A percentile compares a stretch with the other conserved stretches of the same genome.
Evolutionary conservation across 1,140 invertebrate species (phyloP).

Genomic region (Zaprionus gabonicus): DNA sequence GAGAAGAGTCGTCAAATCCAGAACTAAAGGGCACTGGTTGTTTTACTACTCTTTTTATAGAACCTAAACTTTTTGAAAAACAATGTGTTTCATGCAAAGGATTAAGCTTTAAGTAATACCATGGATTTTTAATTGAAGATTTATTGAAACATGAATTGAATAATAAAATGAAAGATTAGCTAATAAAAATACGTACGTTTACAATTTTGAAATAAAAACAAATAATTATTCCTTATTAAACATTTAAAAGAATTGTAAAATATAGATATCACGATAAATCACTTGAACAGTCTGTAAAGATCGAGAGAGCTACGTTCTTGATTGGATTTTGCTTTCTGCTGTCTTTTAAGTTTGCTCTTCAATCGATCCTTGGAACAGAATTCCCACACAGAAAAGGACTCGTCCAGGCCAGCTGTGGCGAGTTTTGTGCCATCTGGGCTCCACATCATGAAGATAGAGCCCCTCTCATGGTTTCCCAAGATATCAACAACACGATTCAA

Average conservation of each 20-base stretch:
- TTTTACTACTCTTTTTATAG: constrained; percentile 19
- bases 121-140: constrained; percentile 48
- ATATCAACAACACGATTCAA: constrained; percentile 76
- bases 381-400: constrained; percentile 77
- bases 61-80: constrained; percentile 16
- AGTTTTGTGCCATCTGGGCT: constrained; percentile 75
- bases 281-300: constrained; percentile 42
- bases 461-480: constrained; percentile 52
- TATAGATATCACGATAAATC: constrained; percentile 16
- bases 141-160: constrained; percentile 43
- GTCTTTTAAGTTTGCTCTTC: constrained; percentile 19
- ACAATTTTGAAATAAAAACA: constrained; percentile 44
- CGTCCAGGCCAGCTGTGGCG: constrained; percentile 72
- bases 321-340: not conserved
- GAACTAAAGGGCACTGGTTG: not conserved
- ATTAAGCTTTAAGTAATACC: constrained; percentile 30
- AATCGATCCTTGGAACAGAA: constrained; percentile 53
- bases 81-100: constrained; percentile 20
- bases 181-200: constrained; percentile 35
- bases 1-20: not conserved
- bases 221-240: constrained; percentile 6
- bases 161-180: constrained; percentile 31
- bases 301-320: constrained; percentile 34
- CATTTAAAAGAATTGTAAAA: constrained; percentile 1
- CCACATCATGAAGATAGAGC: constrained; percentile 77